Evolutionary conservation across 2,113 vertebrate genomes (phyloP).

Genomic region (Furnarius figulus): DNA sequence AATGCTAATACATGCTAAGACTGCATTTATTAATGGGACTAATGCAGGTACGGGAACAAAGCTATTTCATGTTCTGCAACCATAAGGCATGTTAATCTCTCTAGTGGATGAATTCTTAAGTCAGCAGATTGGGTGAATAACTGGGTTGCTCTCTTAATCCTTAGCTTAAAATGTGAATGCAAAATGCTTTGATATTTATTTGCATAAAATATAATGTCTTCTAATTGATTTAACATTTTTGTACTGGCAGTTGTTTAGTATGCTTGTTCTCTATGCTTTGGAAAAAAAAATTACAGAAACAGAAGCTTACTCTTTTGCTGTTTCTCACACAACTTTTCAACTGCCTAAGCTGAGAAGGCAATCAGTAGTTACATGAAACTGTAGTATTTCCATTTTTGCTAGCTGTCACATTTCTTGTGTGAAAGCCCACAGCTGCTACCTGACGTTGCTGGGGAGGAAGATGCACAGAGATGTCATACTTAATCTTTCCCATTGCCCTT

Average conservation of each 20-base stretch:
- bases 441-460: not conserved
- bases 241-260: constrained; percentile 16
- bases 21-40: constrained; percentile 62
- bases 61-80: constrained; percentile 63
- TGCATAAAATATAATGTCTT: constrained; percentile 43
- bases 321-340: not conserved
- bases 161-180: constrained; percentile 71
- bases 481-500: not conserved
- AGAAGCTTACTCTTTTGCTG: not conserved
- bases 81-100: constrained; percentile 70
- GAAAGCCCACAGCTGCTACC: not conserved
- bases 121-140: constrained; percentile 73
- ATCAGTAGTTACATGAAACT: not conserved
- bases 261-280: not conserved
- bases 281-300: not conserved
- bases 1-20: constrained; percentile 65
- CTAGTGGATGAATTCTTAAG: constrained; percentile 71
- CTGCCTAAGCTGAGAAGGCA: not conserved
- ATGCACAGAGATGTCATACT: not conserved
- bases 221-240: constrained; percentile 70
- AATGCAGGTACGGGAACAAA: constrained; percentile 42
- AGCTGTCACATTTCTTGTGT: not conserved
- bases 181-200: constrained; percentile 68
- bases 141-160: constrained; percentile 69
- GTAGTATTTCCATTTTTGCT: not conserved